Evolutionary conservation across 2,797 vertebrate species (phyloP).

Genomic region (Agapornis canus): DNA sequence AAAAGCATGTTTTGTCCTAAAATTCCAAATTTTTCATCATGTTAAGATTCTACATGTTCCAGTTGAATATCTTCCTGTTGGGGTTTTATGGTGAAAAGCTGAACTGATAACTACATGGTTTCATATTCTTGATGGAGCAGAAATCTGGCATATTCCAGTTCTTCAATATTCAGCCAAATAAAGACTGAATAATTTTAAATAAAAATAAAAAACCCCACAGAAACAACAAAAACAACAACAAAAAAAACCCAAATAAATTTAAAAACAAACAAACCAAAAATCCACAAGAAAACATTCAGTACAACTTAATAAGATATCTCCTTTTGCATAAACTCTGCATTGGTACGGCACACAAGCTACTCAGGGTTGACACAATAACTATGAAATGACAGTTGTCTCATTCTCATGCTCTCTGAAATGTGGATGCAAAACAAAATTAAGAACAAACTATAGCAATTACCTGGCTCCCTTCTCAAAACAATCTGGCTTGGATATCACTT

Average conservation of each 20-base stretch:
- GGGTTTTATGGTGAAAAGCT: neutral
- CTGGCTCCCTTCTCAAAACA: neutral
- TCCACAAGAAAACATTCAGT: neutral
- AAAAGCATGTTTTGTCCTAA: neutral
- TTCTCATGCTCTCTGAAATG: neutral
- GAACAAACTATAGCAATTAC: neutral
- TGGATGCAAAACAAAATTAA: neutral
- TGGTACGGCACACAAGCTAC: neutral
- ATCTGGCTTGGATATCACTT: neutral
- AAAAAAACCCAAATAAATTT: neutral
- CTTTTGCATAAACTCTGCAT: neutral
- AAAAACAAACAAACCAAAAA: neutral
- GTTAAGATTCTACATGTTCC: neutral
- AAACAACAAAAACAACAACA: neutral
- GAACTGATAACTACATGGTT: neutral
- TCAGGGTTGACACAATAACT: neutral
- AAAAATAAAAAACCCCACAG: neutral
- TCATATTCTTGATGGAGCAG: neutral
- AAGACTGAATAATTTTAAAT: neutral
- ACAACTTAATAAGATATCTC: neutral
- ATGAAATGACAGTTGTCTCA: neutral
- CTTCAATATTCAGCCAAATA: neutral
- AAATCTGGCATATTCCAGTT: neutral
- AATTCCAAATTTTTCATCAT: neutral
- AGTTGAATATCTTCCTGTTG: neutral